Evolutionary conservation across 2,113 vertebrate genomes (phyloP).

Genomic region (Cinclus mexicanus): DNA sequence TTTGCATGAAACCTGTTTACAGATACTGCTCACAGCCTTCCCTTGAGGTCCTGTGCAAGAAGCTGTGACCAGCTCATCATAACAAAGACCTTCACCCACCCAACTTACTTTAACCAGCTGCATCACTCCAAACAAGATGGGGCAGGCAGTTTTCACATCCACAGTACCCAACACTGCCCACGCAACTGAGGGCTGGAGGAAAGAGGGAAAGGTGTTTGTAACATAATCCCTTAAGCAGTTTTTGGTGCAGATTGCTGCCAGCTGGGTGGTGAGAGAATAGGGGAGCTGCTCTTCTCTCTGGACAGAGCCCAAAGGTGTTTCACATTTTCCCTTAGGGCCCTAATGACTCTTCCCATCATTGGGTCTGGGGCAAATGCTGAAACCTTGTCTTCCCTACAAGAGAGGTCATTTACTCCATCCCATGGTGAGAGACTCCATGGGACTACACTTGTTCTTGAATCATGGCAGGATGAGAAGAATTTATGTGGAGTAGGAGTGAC

Average conservation of each 20-base stretch:
- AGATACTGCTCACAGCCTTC: neutral
- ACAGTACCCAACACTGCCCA: rapidly evolving
- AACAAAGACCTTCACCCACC: neutral
- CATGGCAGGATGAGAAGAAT: neutral
- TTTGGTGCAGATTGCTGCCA: neutral
- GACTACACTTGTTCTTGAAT: neutral
- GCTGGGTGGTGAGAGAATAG: neutral
- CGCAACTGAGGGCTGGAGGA: rapidly evolving
- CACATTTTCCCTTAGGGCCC: neutral
- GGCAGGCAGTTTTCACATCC: neutral
- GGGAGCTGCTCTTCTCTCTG: neutral
- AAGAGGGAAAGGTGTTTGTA: rapidly evolving
- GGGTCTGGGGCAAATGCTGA: neutral
- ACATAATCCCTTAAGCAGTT: neutral
- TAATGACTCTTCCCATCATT: neutral
- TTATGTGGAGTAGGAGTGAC: neutral
- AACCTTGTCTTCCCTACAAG: neutral
- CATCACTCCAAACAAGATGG: neutral
- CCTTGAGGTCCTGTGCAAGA: neutral
- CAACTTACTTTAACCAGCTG: neutral
- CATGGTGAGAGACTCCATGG: neutral
- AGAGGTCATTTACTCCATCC: neutral
- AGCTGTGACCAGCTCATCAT: neutral
- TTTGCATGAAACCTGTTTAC: conserved; percentile 40
- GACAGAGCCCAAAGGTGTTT: neutral